phyloP scores from a whole-genome alignment of 2,888 invertebrate genomes.

The Netelia fuscicornis region DNA sequence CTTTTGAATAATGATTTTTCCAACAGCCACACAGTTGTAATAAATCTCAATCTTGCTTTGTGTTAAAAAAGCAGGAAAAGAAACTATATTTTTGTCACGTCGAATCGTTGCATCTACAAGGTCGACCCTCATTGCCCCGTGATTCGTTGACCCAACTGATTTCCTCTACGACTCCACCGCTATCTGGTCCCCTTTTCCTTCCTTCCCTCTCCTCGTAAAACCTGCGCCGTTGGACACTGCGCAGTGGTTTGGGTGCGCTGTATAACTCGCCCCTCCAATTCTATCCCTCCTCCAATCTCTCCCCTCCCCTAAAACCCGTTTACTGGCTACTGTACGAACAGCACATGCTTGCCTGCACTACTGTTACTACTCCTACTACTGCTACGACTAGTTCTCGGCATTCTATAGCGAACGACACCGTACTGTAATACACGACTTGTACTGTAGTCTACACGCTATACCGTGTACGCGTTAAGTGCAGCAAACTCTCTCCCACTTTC shows the following conservation, averaged over 20 bases:
- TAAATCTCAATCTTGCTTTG: too few relatives aligned
- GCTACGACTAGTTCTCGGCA: constrained; percentile 34
- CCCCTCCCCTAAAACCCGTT: constrained; percentile 15
- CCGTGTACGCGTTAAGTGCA: constrained; percentile 8
- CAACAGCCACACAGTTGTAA: too few relatives aligned
- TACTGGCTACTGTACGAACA: constrained; percentile 31
- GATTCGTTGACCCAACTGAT: not conserved
- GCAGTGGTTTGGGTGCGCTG: constrained; percentile 65
- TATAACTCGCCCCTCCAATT: constrained; percentile 34
- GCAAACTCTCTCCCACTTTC: constrained; percentile 19
- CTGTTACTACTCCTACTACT: constrained; percentile 61
- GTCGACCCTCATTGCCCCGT: not conserved
- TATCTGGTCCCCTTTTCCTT: constrained; percentile 12
- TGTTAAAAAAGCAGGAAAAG: too few relatives aligned
- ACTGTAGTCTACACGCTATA: constrained; percentile 14
- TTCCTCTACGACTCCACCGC: constrained; percentile 1
- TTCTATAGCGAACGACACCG: constrained; percentile 25
- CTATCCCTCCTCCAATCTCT: too few relatives aligned
- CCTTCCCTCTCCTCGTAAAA: not conserved
- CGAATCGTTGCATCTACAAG: not conserved
- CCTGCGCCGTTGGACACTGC: constrained; percentile 27
- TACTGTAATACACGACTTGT: constrained; percentile 38
- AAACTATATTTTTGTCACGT: too few relatives aligned
- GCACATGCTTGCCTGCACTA: constrained; percentile 57
- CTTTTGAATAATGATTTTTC: too few relatives aligned